phyloP scores from a whole-genome alignment of 2,797 vertebrate genomes.

The Ptychadena robeensis region DNA sequence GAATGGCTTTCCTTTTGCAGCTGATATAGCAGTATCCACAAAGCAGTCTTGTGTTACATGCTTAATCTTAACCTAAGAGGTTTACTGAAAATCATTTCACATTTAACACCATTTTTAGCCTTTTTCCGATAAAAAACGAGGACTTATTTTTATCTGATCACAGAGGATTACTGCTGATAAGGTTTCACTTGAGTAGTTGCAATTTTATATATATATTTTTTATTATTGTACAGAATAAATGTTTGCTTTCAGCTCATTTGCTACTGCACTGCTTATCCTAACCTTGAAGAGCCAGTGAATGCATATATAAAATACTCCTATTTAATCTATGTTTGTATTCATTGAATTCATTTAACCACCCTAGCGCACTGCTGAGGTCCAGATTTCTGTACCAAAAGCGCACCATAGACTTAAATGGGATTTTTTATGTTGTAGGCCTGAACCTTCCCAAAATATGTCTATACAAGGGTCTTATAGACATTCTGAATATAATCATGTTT shows the following conservation, averaged over 20 bases:
- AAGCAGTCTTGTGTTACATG: not conserved
- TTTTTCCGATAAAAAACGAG: constrained; percentile 3
- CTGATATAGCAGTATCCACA: not conserved
- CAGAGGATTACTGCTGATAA: not conserved
- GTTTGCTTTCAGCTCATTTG: not conserved
- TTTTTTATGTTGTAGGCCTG: too few relatives aligned
- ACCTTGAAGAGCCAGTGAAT: not conserved
- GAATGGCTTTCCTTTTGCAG: not conserved
- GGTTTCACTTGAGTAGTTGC: not conserved
- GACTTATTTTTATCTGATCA: not conserved
- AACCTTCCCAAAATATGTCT: too few relatives aligned
- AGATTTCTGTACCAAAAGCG: too few relatives aligned
- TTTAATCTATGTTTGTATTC: not conserved
- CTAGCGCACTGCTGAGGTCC: too few relatives aligned
- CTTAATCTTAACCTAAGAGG: not conserved
- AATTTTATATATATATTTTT: not conserved
- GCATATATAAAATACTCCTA: not conserved
- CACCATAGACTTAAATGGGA: too few relatives aligned
- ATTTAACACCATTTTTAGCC: constrained; percentile 1
- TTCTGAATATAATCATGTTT: too few relatives aligned
- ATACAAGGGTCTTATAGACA: too few relatives aligned
- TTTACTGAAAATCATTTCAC: not conserved
- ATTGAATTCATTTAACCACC: not conserved
- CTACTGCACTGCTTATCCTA: not conserved
- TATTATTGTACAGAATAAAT: not conserved